Evolutionary conservation across 2,888 invertebrate species (phyloP).

Genomic region (Branchipolynoe longqiensis): DNA sequence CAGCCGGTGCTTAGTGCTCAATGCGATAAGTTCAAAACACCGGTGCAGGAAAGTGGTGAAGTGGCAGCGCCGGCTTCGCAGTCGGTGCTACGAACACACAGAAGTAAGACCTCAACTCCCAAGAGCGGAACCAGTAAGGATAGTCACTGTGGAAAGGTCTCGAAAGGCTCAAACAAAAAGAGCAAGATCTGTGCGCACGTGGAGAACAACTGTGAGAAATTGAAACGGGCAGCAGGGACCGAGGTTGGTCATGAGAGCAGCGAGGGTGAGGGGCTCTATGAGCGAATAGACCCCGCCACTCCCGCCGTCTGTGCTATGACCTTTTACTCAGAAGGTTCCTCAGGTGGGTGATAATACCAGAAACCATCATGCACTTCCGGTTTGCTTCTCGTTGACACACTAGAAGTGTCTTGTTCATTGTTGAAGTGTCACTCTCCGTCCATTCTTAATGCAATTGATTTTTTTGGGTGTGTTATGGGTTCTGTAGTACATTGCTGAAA

Average conservation of each 20-base stretch:
- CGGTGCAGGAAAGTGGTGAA: background rate
- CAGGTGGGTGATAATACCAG: conserved; percentile 19
- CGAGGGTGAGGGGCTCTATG: conserved; percentile 15
- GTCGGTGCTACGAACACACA: background rate
- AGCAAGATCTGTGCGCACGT: background rate
- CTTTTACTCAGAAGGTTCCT: conserved; percentile 40
- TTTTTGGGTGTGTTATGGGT: too few species aligned
- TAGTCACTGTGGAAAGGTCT: background rate
- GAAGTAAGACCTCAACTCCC: background rate
- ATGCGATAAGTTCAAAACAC: background rate
- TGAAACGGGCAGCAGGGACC: background rate
- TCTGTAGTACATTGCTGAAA: background rate
- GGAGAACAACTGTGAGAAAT: too few species aligned
- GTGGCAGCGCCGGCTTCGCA: too few species aligned
- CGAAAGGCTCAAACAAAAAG: background rate
- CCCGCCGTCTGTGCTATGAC: conserved; percentile 50
- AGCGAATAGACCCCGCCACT: background rate
- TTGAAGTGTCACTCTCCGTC: too few species aligned
- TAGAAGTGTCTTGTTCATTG: too few species aligned
- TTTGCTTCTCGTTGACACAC: too few species aligned
- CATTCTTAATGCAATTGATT: too few species aligned
- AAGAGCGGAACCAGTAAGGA: background rate
- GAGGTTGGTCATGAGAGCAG: background rate
- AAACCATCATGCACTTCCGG: too few species aligned
- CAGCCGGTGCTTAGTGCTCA: background rate